These are phyloP conservation scores for Zosterops borbonicus DNA, from an alignment of 2,113 vertebrate species.

Conservation along the genomic window DNA sequence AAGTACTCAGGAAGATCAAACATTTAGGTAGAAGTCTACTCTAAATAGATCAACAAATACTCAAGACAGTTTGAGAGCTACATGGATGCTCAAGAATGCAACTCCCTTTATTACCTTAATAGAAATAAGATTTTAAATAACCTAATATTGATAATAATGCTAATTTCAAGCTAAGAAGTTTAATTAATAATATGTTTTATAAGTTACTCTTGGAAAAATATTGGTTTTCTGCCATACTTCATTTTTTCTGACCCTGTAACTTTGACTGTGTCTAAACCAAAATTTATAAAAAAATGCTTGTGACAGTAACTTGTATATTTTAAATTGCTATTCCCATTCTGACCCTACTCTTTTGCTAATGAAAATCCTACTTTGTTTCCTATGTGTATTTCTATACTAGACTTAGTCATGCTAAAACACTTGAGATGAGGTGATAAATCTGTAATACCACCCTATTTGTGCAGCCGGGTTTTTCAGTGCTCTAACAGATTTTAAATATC, in stretches of 20 bases:
- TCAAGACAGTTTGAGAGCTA: background rate
- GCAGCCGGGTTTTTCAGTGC: background rate
- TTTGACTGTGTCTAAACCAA: background rate
- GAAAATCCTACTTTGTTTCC: background rate
- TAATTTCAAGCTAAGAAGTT: background rate
- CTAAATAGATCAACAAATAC: background rate
- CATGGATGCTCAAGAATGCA: background rate
- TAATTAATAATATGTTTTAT: background rate
- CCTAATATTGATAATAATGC: background rate
- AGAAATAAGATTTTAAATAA: background rate
- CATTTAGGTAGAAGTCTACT: background rate
- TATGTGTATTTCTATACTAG: rapidly evolving
- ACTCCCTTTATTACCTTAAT: background rate
- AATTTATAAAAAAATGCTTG: background rate
- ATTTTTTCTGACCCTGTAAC: background rate
- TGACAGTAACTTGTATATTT: background rate
- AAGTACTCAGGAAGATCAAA: background rate
- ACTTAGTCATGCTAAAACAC: background rate
- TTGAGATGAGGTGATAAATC: background rate
- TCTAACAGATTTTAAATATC: background rate
- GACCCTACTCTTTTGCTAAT: background rate
- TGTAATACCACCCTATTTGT: background rate
- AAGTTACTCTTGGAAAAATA: background rate
- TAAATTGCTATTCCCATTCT: background rate
- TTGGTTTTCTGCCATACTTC: background rate